Conservation (phyloP, 2,888 invertebrate species). For the Acanthoscelides obtectus region DNA sequence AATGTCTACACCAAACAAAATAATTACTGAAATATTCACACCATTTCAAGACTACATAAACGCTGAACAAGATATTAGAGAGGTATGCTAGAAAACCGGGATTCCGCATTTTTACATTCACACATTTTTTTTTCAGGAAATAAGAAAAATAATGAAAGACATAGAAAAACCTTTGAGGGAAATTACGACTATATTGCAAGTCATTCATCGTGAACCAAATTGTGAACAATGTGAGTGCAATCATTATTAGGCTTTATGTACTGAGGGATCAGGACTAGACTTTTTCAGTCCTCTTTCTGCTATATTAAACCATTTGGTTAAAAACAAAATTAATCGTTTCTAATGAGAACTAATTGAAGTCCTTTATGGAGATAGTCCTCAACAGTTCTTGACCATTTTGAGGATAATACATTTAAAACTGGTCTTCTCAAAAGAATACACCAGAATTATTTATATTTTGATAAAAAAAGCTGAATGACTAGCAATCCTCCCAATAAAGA, state of each 20-base stretch:
- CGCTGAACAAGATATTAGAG: slow-evolving; percentile 73
- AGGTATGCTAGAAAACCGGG: slow-evolving; percentile 53
- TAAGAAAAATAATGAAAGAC: slow-evolving; percentile 65
- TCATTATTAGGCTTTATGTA: slow-evolving; percentile 5
- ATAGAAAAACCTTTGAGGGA: slow-evolving; percentile 76
- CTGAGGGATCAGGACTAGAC: too few species aligned
- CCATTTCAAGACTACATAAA: slow-evolving; percentile 75
- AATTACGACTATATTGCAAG: slow-evolving; percentile 73
- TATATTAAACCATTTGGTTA: too few species aligned
- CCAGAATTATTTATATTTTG: too few species aligned
- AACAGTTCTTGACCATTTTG: too few species aligned
- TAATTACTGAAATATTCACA: slow-evolving; percentile 61
- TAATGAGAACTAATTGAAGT: too few species aligned
- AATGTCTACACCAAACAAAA: slow-evolving; percentile 28
- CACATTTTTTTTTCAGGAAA: slow-evolving; percentile 51
- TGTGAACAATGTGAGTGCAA: slow-evolving; percentile 57
- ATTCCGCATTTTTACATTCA: slow-evolving; percentile 15
- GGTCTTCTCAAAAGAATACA: too few species aligned
- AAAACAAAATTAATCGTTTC: too few species aligned
- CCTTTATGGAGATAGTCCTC: too few species aligned
- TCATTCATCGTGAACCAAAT: slow-evolving; percentile 69
- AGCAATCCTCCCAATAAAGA: too few species aligned
- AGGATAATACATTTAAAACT: too few species aligned
- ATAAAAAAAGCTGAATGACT: too few species aligned
- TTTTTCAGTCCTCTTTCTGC: too few species aligned